Conservation (phyloP, 2,113 vertebrate genomes). For the Apteryx mantelli region DNA sequence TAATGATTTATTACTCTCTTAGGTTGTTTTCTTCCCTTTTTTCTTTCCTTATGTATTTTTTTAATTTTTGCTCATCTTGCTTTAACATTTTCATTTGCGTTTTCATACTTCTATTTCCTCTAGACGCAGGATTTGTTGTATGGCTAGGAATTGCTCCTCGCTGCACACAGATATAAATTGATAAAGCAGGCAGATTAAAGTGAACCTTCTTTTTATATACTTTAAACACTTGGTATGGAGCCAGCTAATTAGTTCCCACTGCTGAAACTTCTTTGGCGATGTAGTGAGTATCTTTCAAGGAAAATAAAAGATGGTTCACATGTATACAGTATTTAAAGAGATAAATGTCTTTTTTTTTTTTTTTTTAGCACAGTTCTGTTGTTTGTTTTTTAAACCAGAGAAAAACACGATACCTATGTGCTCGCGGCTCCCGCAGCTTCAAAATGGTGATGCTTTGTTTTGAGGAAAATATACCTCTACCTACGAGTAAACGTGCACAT, state of each 20-base stretch:
- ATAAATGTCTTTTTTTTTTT: too few species aligned
- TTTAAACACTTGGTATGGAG: not conserved
- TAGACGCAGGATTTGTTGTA: not conserved
- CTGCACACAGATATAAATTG: not conserved
- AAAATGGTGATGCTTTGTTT: not conserved
- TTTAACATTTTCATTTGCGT: not conserved
- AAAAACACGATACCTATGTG: not conserved
- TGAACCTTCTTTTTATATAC: not conserved
- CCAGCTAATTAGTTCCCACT: slow-evolving; percentile 7
- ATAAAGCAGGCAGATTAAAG: not conserved
- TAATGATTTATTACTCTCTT: slow-evolving; percentile 68
- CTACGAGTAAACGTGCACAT: not conserved
- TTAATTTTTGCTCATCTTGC: not conserved
- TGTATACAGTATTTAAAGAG: not conserved
- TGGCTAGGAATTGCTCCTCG: not conserved
- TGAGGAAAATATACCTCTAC: not conserved
- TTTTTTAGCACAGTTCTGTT: not conserved
- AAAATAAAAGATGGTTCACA: not conserved
- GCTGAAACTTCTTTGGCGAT: not conserved
- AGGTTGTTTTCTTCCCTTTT: slow-evolving; percentile 24
- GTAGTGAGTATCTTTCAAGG: not conserved
- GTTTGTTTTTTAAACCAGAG: not conserved
- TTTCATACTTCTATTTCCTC: not conserved
- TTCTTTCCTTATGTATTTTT: too few species aligned
- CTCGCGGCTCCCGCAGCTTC: not conserved